phyloP scores from a whole-genome alignment of 2,888 invertebrate species.

The Temnothorax ravouxi region DNA sequence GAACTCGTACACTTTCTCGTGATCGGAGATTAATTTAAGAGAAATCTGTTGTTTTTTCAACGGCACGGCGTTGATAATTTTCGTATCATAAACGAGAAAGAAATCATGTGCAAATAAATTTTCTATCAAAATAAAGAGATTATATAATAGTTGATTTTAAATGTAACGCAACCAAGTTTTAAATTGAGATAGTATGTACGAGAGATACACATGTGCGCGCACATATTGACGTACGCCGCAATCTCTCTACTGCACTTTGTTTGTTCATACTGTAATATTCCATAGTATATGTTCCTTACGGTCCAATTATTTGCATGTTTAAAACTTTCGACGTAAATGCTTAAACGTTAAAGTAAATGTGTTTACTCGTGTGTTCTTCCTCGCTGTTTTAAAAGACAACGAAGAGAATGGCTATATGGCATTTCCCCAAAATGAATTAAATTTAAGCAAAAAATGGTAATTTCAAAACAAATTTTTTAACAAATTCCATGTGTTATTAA shows the following conservation, averaged over 20 bases:
- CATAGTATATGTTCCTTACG: neutral
- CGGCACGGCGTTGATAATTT: neutral
- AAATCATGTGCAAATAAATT: neutral
- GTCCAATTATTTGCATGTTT: constrained; percentile 2
- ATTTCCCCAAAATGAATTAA: neutral
- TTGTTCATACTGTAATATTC: constrained; percentile 10
- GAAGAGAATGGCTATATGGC: neutral
- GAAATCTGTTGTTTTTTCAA: constrained; percentile 3
- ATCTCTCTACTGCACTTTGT: neutral
- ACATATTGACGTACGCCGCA: neutral
- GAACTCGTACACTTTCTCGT: constrained; percentile 20
- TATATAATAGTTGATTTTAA: neutral
- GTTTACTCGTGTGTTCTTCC: neutral
- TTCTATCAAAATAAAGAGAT: neutral
- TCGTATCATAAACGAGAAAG: neutral
- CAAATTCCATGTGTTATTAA: neutral
- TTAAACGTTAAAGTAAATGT: neutral
- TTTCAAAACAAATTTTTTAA: neutral
- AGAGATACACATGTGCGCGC: neutral
- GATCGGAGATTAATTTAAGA: neutral
- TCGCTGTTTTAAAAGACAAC: neutral
- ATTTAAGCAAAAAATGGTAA: neutral
- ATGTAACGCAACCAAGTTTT: neutral
- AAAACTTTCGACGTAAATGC: constrained; percentile 26
- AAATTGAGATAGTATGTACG: constrained; percentile 3